Conservation (phyloP, 2,888 invertebrate genomes). For the Laspeyria flexula region DNA sequence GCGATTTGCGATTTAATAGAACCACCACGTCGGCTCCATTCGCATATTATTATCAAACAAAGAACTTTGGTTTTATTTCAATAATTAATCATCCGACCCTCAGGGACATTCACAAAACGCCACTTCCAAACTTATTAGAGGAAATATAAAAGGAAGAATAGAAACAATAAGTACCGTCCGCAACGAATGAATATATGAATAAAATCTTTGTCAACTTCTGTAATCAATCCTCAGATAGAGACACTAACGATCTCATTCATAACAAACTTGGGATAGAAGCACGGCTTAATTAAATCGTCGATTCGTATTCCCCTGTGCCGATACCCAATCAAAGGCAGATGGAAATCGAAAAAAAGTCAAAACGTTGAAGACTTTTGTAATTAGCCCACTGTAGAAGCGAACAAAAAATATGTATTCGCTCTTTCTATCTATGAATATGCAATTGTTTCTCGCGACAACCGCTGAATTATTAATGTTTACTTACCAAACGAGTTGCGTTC, state of each 20-base stretch:
- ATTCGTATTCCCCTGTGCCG: slow-evolving; percentile 61
- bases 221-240: slow-evolving; percentile 44
- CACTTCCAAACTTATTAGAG: slow-evolving; percentile 46
- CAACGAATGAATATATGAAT: slow-evolving; percentile 48
- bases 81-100: slow-evolving; percentile 44
- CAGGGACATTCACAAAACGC: slow-evolving; percentile 28
- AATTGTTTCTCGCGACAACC: slow-evolving; percentile 42
- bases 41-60: slow-evolving; percentile 16
- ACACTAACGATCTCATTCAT: slow-evolving; percentile 47
- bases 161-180: slow-evolving; percentile 44
- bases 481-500: slow-evolving; percentile 41
- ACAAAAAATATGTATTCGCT: slow-evolving; percentile 45
- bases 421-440: slow-evolving; percentile 54
- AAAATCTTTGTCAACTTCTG: slow-evolving; percentile 50
- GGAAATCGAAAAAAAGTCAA: slow-evolving; percentile 54
- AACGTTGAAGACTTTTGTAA: slow-evolving; percentile 59
- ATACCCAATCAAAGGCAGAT: slow-evolving; percentile 51
- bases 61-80: slow-evolving; percentile 36
- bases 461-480: slow-evolving; percentile 64
- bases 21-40: slow-evolving; percentile 5
- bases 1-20: neutral
- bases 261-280: slow-evolving; percentile 43
- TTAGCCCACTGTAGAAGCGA: slow-evolving; percentile 43
- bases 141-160: slow-evolving; percentile 40
- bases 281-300: slow-evolving; percentile 59